Base-by-base conservation (phyloP, 2,113 vertebrate species). In the Phrynocephalus versicolor region DNA sequence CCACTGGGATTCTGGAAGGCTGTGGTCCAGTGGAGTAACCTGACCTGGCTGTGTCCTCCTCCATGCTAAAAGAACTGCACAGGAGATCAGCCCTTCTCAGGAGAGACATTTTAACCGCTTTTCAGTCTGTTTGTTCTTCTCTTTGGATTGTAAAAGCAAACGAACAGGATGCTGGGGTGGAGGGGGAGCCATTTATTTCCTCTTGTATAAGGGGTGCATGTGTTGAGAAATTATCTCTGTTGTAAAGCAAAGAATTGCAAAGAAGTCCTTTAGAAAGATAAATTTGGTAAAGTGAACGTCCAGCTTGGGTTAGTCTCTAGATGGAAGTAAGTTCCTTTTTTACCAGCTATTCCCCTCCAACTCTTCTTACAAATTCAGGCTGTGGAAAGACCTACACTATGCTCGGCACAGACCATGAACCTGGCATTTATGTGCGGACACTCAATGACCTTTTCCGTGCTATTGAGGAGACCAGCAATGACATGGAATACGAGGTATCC, bases 311-410 rank as follows among this genome's bases (percentile, higher is more conserved):
- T 30, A 12, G 10, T 37, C 60, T 51, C 41, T 8, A 37, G 62
- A 64, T 81, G 58, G 14, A 81, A 80, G 64, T 18, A 35, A 27
- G 3, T 60, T 23, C 15, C 4, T 57, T 30, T 2, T 79, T 85
- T 64, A 65, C 21, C 70, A 65, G 33, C 23, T 57, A 65, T 65
- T 41, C 12, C 27, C n/a, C n/a, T 67, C 23, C 0, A 1, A 76
- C 8, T 1, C 1, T 35, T 4, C 64, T 27, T 12, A 39, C n/a
- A 35, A 13, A 41, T 30, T 62, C 90, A 98, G 98, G 98, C 81
- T 98, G 98, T 60, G 98, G 98, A 88, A 99, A 99, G 92, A 99
- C 98, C 0, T 98, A 99, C 93, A 99, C 98, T 60, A 99, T 99
- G 98, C 90, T 99, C 92, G 98, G 98, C 51, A 98, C 98, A 0